These are phyloP conservation scores for Melanaphis sacchari DNA, from an alignment of 1,140 invertebrate genomes.

Conservation along the genomic window DNA sequence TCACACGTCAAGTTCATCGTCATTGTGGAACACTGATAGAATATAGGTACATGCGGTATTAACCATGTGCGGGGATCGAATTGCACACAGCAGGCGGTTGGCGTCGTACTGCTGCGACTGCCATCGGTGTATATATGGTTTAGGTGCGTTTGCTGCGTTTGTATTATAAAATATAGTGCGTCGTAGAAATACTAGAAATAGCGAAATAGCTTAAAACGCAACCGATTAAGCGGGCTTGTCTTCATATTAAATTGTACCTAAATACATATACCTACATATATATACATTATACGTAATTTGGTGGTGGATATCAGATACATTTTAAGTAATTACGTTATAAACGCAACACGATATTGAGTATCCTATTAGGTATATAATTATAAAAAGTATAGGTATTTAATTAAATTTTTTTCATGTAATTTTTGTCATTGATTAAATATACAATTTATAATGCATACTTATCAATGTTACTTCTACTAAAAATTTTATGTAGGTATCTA, in stretches of 20 bases:
- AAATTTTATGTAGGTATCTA: too few relatives aligned
- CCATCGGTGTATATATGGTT: neutral
- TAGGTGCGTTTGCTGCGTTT: neutral
- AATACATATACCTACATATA: neutral
- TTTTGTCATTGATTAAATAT: too few relatives aligned
- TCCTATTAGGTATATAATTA: too few relatives aligned
- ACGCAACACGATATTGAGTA: too few relatives aligned
- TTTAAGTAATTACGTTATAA: neutral
- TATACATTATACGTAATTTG: neutral
- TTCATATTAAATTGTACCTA: too few relatives aligned
- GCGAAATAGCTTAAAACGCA: neutral
- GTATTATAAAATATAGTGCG: neutral
- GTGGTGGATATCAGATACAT: neutral
- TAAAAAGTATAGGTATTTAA: too few relatives aligned
- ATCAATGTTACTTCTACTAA: too few relatives aligned
- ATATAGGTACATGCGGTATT: neutral
- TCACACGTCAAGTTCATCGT: neutral
- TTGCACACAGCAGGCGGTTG: neutral
- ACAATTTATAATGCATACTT: too few relatives aligned
- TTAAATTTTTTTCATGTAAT: too few relatives aligned
- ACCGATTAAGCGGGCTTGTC: neutral
- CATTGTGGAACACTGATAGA: neutral
- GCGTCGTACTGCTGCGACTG: neutral
- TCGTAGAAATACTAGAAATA: neutral
- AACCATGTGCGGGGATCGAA: constrained; percentile 8